Evolutionary conservation across 2,888 invertebrate species (phyloP), one percentile per base, ranked within the genome.

Genomic region (Mythimna ferrago): DNA sequence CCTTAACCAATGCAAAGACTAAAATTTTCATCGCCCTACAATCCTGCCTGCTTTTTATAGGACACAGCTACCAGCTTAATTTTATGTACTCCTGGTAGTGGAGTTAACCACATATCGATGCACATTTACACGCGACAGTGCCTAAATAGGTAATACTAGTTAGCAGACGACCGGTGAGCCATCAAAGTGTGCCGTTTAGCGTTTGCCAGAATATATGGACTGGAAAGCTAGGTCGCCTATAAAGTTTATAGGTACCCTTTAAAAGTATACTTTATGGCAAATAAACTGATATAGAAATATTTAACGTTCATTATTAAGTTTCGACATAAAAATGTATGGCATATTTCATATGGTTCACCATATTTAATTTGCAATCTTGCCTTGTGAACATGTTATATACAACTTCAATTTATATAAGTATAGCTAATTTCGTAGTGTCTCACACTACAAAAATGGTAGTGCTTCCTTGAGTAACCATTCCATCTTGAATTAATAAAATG

Each of bases 91-190:
- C 60, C 78, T 76, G 38, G 78, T 76, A 76, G 21, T 10, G 38
- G 35, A 26, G 58, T 54, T 54, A 38, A 16, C 38, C 35, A 48
- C 58, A 32, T 76, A 67, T 48, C 54, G 19, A 66, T 38, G 58
- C 66, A 58, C 41, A 54, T 79, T 79, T 3, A 64, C 63, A 73
- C 54, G 80, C 56, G 7, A 78, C 62, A 57, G 11, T 53, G 79
- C 21, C 0, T 48, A 57, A 54, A 72, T 63, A 54, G 44, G 44
- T 44, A 57, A 51, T 54, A 19, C 35, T 41, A 60, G 60, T 54
- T 77, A 35, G 19, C 41, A 57, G 38, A n/a, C 11, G 38, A 11
- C 32, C 73, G 63, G 21, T 73, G 73, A 78, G n/a, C 57, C 73
- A 58, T 66, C 66, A 66, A 72, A 65, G 60, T 65, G 61, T 61